Base-by-base conservation (phyloP, 2,113 vertebrate genomes). In the Dipodomys stephensi region DNA sequence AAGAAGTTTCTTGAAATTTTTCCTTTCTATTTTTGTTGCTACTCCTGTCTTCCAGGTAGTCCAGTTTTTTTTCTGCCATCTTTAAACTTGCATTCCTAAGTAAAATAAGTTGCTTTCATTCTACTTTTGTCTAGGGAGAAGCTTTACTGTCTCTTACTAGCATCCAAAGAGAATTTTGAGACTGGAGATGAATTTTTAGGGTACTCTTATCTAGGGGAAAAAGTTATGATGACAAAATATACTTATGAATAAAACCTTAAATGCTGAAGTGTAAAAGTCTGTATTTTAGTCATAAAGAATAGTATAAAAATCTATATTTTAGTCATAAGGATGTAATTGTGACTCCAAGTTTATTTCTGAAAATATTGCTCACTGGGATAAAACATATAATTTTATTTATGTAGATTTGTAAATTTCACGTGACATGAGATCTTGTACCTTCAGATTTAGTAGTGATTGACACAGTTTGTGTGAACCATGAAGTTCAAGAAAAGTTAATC, bases 221-320 rank as follows among this genome's bases (percentile, higher is more conserved):
- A 92, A 19, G 20, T 46, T 73, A 10, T 73, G 27, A 82, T 68
- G 71, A 69, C 25, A 87, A 86, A 96, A 20, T 88, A 35, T n/a
- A 78, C 65, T 92, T 81, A 60, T 46, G 46, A 96, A 91, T 89
- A 71, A 93, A 94, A 78, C n/a, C 69, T 90, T 94, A 74, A 79
- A 67, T 77, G 11, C 46, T 67, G 67, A 8, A 95, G 60, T 32
- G 30, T 25, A 83, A 27, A 84, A 85, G 88, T 88, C 39, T 62
- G 35, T 23, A 35, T 72, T 90, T 90, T 2, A 57, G 13, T 57
- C 53, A 57, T 57, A 57, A 57, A 13, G 15, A 15, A 57, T 16
- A 95, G 60, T 32, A 32, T 25, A 86, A 27, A 84, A 85, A 90
- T 88, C 39, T 62, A n/a, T 23, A 35, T 72, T 90, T 90, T 11